Percentiles rank a stretch among this genome's conserved stretches.
phyloP scores from a whole-genome alignment of 1,140 invertebrate genomes.

The Pollicipes pollicipes region DNA sequence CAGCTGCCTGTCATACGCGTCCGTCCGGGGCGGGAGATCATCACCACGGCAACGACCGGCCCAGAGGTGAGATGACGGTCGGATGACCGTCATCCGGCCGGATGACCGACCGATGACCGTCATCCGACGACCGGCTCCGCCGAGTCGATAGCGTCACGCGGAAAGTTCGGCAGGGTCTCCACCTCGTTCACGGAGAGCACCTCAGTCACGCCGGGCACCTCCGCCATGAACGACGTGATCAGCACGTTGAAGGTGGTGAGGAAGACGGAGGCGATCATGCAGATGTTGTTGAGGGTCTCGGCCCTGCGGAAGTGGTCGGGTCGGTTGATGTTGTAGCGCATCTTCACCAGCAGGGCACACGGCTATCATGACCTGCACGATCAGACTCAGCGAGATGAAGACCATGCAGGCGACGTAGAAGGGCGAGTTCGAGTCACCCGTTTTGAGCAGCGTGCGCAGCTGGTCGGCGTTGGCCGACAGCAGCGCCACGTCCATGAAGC shows the following conservation, averaged over 20 bases:
- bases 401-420: constrained; percentile 10
- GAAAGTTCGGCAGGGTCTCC: background rate
- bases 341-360: constrained; percentile 10
- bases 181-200: background rate
- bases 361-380: constrained; percentile 11
- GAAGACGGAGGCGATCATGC: constrained; percentile 11
- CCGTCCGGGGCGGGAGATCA: too few species aligned
- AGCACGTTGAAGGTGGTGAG: constrained; percentile 12
- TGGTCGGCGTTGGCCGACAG: constrained; percentile 13
- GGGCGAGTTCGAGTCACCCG: constrained; percentile 3
- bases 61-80: too few species aligned
- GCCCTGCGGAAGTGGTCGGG: constrained; percentile 6
- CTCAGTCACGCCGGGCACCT: background rate
- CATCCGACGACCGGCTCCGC: too few species aligned
- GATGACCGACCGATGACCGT: too few species aligned
- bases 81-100: too few species aligned
- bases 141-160: too few species aligned
- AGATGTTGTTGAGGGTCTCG: constrained; percentile 10
- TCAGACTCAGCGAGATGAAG: constrained; percentile 9
- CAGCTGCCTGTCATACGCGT: too few species aligned
- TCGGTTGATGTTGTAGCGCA: constrained; percentile 13
- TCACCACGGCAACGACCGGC: too few species aligned
- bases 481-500: constrained; percentile 14
- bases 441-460: constrained; percentile 11
- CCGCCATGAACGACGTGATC: constrained; percentile 8